phyloP scores from a whole-genome alignment of 2,113 vertebrate species.

The Phrynocephalus versicolor region DNA sequence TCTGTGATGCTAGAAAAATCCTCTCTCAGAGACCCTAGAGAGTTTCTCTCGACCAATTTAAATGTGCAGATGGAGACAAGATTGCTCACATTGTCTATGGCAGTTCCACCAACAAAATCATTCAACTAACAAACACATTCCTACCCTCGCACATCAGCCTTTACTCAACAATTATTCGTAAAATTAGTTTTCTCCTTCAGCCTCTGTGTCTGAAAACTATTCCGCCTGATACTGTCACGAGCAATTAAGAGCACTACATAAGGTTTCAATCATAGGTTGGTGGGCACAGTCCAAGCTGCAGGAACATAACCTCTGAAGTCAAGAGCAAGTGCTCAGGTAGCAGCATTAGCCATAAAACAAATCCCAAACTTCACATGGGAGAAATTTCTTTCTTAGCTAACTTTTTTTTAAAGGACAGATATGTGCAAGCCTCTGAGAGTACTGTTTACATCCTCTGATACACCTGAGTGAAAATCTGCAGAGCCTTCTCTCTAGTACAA shows the following conservation, averaged over 20 bases:
- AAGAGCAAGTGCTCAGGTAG: no score
- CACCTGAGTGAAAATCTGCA: no score
- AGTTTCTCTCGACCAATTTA: background rate
- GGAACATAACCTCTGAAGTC: background rate
- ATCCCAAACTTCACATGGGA: no score
- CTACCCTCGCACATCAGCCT: background rate
- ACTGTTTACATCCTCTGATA: no score
- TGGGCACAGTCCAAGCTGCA: background rate
- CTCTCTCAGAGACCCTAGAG: background rate
- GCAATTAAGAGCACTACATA: background rate
- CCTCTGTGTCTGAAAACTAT: background rate
- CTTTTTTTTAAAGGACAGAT: no score
- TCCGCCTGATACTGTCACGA: background rate
- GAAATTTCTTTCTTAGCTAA: no score
- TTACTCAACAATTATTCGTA: background rate
- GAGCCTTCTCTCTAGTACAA: no score
- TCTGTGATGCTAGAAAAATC: rapidly evolving
- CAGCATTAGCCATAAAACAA: no score
- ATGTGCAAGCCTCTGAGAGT: no score
- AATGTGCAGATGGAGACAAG: background rate
- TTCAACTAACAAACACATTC: background rate
- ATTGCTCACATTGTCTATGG: background rate
- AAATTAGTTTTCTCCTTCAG: background rate
- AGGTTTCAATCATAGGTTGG: background rate
- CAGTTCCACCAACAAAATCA: slow-evolving; percentile 16